Evolutionary conservation across 2,113 vertebrate genomes (phyloP), one percentile per base, ranked within the genome.

Genomic region (Pyrgilauda ruficollis): DNA sequence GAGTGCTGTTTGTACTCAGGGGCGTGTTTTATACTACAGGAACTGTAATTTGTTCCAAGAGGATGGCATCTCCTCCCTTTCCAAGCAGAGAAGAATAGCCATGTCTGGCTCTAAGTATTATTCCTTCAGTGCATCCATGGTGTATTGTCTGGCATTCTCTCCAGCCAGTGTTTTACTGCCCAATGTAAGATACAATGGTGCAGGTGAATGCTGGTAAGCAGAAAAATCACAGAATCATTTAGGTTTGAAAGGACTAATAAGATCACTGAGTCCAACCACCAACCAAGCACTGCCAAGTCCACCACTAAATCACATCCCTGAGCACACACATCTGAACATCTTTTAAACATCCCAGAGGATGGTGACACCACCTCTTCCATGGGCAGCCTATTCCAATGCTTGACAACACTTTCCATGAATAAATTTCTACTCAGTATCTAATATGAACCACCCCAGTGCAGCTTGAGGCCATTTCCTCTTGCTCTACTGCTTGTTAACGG

Each of bases 1-100:
- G 64, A 78, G 28, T 0, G 0, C 35, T 84, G 33, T 84, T 81
- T 81, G 31, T 77, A 85, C 33, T 87, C 72, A 39, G 35, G 31
- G 21, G 33, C 79, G 55, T 53, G 46, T 83, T 96, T 88, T 77
- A 53, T 62, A 55, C 70, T 70, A 67, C 59, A 56, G 43, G 75
- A 85, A 50, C 55, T 37, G 33, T 39, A 77, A 66, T 93, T 94
- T 83, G 30, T 86, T 94, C 67, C 63, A 62, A 58, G 74, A 46
- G 35, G 35, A 35, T 61, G 58, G 46, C 49, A 91, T 37, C 62
- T 74, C 61, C 82, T 74, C 35, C 55, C 27, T 94, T 89, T 86
- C 50, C 50, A 90, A 62, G 47, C 33, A 74, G 52, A 56, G 50
- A 82, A 39, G 75, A 83, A 50, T 66, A 87, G 44, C 78, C 21